Percentiles rank a stretch among this genome's conserved stretches.
phyloP scores from a whole-genome alignment of 2,888 invertebrate species.

The Drosophila paranaensis region DNA sequence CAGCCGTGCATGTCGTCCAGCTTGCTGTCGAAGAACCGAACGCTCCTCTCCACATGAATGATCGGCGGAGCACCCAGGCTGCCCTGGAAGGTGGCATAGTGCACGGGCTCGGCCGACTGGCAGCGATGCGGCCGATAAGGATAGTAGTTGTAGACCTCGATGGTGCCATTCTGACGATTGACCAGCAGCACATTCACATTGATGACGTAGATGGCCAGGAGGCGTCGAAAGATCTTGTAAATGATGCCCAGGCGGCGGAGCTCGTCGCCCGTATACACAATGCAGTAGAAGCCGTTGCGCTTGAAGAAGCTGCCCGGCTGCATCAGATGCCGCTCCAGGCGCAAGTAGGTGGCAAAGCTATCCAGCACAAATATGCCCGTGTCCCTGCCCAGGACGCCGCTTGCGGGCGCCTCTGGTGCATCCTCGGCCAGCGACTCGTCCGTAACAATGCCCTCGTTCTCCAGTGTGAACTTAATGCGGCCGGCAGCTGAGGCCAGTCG shows the following conservation, averaged over 20 bases:
- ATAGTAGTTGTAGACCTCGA: slow-evolving; percentile 79
- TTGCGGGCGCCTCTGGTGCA: neutral
- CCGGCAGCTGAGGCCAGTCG: slow-evolving; percentile 24
- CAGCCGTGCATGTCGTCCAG: slow-evolving; percentile 78
- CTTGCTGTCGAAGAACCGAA: slow-evolving; percentile 73
- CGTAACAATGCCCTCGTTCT: slow-evolving; percentile 25
- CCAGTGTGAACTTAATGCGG: slow-evolving; percentile 51
- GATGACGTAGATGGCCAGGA: slow-evolving; percentile 75
- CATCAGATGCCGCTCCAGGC: slow-evolving; percentile 63
- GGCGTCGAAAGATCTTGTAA: slow-evolving; percentile 72
- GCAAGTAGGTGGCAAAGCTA: slow-evolving; percentile 67
- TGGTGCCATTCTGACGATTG: slow-evolving; percentile 39
- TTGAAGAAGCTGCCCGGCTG: slow-evolving; percentile 55
- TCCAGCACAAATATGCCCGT: slow-evolving; percentile 75
- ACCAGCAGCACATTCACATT: slow-evolving; percentile 78
- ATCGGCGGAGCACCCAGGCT: slow-evolving; percentile 32
- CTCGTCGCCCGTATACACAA: slow-evolving; percentile 78
- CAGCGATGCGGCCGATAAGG: slow-evolving; percentile 76
- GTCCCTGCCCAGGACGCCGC: slow-evolving; percentile 29
- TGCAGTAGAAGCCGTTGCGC: slow-evolving; percentile 74
- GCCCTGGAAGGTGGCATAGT: slow-evolving; percentile 64
- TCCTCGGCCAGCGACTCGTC: neutral
- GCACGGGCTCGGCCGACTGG: slow-evolving; percentile 65
- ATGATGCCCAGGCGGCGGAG: slow-evolving; percentile 55
- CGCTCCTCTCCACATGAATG: slow-evolving; percentile 31